A percentile compares a stretch with the other conserved stretches of the same genome.
Evolutionary conservation across 2,797 vertebrate species (phyloP).

Genomic region (Arnoldichthys spilopterus): DNA sequence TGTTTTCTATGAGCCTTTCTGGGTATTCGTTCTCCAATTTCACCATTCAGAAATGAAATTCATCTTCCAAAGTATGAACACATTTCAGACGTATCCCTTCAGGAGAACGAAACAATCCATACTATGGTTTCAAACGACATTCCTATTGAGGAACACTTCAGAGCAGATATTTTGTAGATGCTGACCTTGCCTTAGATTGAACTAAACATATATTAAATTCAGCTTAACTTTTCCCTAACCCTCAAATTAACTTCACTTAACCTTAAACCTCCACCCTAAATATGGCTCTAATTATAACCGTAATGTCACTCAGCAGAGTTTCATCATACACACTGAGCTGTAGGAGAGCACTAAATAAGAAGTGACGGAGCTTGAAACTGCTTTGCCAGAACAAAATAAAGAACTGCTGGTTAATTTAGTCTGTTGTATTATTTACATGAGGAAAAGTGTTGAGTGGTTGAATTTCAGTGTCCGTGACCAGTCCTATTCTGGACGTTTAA

Average conservation of each 20-base stretch:
- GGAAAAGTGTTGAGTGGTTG: neutral
- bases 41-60: slow-evolving; percentile 24
- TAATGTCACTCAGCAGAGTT: neutral
- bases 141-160: neutral
- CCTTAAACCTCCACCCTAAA: neutral
- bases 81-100: neutral
- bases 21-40: slow-evolving; percentile 1
- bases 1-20: neutral
- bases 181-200: neutral
- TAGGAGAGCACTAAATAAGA: too few species aligned
- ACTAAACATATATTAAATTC: too few species aligned
- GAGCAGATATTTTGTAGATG: neutral
- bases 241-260: neutral
- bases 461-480: neutral
- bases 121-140: too few species aligned
- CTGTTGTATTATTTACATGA: neutral
- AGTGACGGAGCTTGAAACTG: too few species aligned
- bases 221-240: neutral
- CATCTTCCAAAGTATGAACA: neutral
- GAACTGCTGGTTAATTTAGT: too few species aligned
- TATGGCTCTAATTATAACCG: neutral
- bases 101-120: too few species aligned
- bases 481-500: too few species aligned
- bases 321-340: too few species aligned
- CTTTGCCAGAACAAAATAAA: too few species aligned